Base-by-base conservation (phyloP, 2,113 vertebrate species). In the Ameiurus melas region DNA sequence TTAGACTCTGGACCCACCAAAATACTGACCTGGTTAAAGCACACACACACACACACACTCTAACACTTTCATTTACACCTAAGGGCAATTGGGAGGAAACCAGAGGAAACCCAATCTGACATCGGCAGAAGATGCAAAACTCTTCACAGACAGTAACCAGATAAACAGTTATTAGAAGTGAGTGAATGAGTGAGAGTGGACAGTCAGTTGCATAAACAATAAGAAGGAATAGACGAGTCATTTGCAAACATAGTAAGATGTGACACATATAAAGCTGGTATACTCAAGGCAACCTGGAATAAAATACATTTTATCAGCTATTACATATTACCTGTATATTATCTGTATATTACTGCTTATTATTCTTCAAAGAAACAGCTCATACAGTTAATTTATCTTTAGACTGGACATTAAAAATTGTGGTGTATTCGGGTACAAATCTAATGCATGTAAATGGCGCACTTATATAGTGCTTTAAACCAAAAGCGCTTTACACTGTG, bases 181-280 rank as follows among this genome's bases (percentile, higher is more conserved):
- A 73, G 70, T 43, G 70, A 39, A 39, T 75, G 71, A 75, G 36
- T 77, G 73, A 78, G 13, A 14, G 75, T 27, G 13, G 75, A 78
- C 27, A 25, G 51, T 55, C 73, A 25, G 77, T 79, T 79, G 30
- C 47, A 79, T 79, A 79, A 79, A 55, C 25, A 77, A 78, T 51
- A 78, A 78, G 75, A n/a, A 27, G 71, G 75, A 43, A 78, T 13
- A 51, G 39, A 78, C 16, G 7, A 47, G 43, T 78, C 75, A 78
- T 78, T 51, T 47, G 75, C 39, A 27, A n/a, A 43, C n/a, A 51
- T 20, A 12, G 33, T 27, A 27, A 78, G 43, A 78, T n/a, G 22
- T n/a, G 75, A 27, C 39, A 16, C 12, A 14, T 78, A 43, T 79
- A 55, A 79, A 79, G 30, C 51, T 79, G 25, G 17, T n/a, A 12